Evolutionary conservation across 2,888 invertebrate genomes (phyloP), one percentile per base, ranked within the genome.

Genomic region (Petrolisthes manimaculis): DNA sequence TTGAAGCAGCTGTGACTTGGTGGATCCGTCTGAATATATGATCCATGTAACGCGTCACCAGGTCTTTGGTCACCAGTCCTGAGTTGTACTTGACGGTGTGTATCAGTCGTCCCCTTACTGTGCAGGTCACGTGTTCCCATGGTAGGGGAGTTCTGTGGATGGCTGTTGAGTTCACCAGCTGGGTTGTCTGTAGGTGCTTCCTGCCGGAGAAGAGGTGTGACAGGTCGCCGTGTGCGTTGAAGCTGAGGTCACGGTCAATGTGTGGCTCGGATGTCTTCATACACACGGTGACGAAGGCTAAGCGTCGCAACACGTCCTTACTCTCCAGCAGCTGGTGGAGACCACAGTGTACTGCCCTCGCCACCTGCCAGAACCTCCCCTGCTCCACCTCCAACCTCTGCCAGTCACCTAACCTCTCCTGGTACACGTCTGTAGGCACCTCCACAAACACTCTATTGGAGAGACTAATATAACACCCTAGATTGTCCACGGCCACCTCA

Each of bases 41-140:
- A 12, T 83, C 83, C 37, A 51, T 83, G 80, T 80, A 80, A 12
- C 56, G 12, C 21, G 37, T 18, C 8, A 61, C 81, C 12, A 61
- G 21, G 61, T 18, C 81, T 61, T 61, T 37, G 37, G 21, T 37
- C 24, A 81, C 81, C 24, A 81, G 6, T 37, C 61, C 61, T 5
- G 61, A 37, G 81, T 81, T 81, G 81, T 81, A 81, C 14, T 81
- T 61, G 61, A 61, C 24, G 81, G 81, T 61, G 81, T 61, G 81
- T 14, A 21, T 81, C 8, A 81, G 54, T 9, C 61, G 14, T 12
- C 81, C 81, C 12, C 61, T 21, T 6, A 81, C 81, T 51, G 81
- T 61, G 61, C 81, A 21, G 14, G 61, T 9, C 12, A 81, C 21
- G 37, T 81, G 21, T 37, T 81, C 67, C 81, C 81, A 81, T 1